Evolutionary conservation across 2,113 vertebrate genomes (phyloP), one percentile per base, ranked within the genome.

Genomic region (Gallinago undulata): DNA sequence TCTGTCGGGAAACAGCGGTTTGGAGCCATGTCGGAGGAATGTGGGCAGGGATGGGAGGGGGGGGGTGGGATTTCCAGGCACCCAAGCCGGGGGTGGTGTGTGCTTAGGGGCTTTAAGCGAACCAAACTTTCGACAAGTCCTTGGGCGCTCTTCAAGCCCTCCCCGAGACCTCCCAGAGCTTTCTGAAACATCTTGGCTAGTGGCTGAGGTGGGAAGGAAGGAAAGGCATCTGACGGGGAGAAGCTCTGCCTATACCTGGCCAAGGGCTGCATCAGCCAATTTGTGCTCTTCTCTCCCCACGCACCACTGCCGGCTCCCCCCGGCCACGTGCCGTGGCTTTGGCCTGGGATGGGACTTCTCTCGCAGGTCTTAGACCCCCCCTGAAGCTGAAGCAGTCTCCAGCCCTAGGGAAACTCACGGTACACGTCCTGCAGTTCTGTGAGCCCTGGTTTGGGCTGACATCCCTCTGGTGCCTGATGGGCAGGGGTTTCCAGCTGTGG

Each of bases 371-470:
- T 18, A 53, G 27, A 35, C 47, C 3, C 10, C 39, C 39, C 18
- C 15, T 27, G n/a, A 57, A 78, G 27, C 41, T 69, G 24, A 25
- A 53, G 56, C 3, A 3, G 11, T 41, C 59, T 51, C 22, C 53
- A 59, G 28, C 43, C 31, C 41, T 53, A 8, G 50, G 28, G 17
- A 39, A 84, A 4, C 57, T 37, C 59, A 11, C n/a, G 31, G 41
- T 25, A 19, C 4, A 0, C 5, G 19, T 45, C 19, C 59, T 0
- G 0, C 7, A 23, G 28, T 11, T 85, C 39, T 66, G 47, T 43
- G 7, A 66, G 25, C 47, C 24, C 45, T 30, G 68, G 2, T 80
- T 57, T 66, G 75, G 74, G 35, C 56, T 94, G 66, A 33, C 19
- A 41, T 48, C 33, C 57, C 57, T 39, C 39, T 82, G 69, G 33